Base-by-base conservation (phyloP, 1,140 invertebrate species). In the Camponotus floridanus region DNA sequence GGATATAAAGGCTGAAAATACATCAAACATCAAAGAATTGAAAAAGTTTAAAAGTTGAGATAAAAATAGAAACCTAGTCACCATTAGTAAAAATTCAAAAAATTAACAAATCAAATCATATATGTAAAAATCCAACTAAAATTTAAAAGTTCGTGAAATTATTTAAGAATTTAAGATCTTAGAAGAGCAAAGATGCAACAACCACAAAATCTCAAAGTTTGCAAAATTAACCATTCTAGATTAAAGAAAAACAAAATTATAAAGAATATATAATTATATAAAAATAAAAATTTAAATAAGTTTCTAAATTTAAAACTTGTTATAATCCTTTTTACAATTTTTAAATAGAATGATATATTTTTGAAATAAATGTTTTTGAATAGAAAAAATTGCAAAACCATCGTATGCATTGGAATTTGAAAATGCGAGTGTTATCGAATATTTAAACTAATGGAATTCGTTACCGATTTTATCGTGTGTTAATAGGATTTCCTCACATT, bases 21-120 rank as follows among this genome's bases (percentile, higher is more conserved):
- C n/a, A n/a, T n/a, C n/a, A 68, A 18, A 68, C 62, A 57, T 70
- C 64, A 80, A 70, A 80, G 64, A 57, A 80, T 70, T 57, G 39
- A 42, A 80, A 80, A 42, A 51, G 36, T 33, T 4, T n/a, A 39
- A 45, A 68, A 68, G 39, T 4, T 18, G 15, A 21, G 31, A 39
- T 26, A 48, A 39, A 51, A 68, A 36, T 67, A 51, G 11, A 65
- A 78, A 15, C 0, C 13, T 21, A 1, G 3, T 3, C 36, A 9
- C 0, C 36, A 36, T 64, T 33, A 1, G 33, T 21, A 26, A 13
- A 11, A 5, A 68, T 42, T 68, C 18, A 26, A 42, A 39, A 68
- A 42, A 51, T 42, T 42, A 42, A 45, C 0, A n/a, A 42, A 67
- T 67, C 65, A 42, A 67, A 21, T 26, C 26, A 26, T 15, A 67